Conservation (phyloP, 2,888 invertebrate species). For the Ennomos quercinarius region DNA sequence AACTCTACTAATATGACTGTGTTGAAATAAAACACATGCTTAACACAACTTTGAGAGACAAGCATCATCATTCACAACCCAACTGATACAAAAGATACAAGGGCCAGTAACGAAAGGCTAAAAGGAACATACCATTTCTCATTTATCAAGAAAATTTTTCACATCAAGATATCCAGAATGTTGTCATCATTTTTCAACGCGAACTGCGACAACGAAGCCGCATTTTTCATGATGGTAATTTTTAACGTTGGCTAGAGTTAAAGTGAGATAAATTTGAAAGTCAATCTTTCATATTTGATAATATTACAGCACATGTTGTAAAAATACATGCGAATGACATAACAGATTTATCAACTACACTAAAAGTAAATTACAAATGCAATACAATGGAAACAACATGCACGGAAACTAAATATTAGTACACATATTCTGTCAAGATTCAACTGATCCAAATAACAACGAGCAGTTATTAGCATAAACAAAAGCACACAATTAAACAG, state of each 20-base stretch:
- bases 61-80: constrained; percentile 34
- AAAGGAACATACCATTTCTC: constrained; percentile 25
- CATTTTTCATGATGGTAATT: constrained; percentile 12
- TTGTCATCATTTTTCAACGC: constrained; percentile 24
- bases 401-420: neutral
- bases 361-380: neutral
- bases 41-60: constrained; percentile 28
- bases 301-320: neutral
- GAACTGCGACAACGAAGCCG: neutral
- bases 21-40: constrained; percentile 36
- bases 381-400: neutral
- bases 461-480: constrained; percentile 40
- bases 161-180: constrained; percentile 24
- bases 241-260: constrained; percentile 3
- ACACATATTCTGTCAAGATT: constrained; percentile 9
- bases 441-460: constrained; percentile 29
- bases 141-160: constrained; percentile 34
- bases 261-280: constrained; percentile 18
- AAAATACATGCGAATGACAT: no score
- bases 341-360: neutral
- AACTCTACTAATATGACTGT: constrained; percentile 7
- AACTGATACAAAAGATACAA: constrained; percentile 29
- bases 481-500: constrained; percentile 43
- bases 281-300: constrained; percentile 10
- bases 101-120: constrained; percentile 32